These are phyloP conservation scores for Ranitomeya variabilis DNA, from an alignment of 2,113 vertebrate genomes.

Conservation along the genomic window DNA sequence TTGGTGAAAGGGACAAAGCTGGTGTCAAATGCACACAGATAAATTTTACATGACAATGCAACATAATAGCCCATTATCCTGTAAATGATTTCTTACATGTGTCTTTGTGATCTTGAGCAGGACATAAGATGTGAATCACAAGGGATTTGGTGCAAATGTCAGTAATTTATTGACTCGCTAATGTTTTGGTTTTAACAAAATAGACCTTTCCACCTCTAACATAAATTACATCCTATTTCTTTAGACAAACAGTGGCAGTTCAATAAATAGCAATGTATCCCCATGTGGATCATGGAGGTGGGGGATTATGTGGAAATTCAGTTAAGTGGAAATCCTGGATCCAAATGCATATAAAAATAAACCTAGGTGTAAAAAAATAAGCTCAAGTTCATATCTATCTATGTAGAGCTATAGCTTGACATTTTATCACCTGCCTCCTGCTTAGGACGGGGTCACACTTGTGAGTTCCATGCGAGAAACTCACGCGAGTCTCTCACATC, in stretches of 20 bases:
- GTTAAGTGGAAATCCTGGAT: background rate
- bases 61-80: constrained; percentile 4
- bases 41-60: constrained; percentile 13
- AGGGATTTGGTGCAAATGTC: background rate
- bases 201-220: background rate
- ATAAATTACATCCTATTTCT: constrained; percentile 18
- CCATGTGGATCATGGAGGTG: background rate
- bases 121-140: background rate
- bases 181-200: constrained; percentile 10
- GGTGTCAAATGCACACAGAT: background rate
- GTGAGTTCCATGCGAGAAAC: too few species aligned
- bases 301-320: background rate
- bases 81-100: background rate
- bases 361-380: too few species aligned
- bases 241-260: constrained; percentile 2
- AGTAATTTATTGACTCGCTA: constrained; percentile 12
- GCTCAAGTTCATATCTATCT: too few species aligned
- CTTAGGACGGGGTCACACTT: too few species aligned
- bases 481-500: too few species aligned
- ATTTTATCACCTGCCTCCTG: too few species aligned
- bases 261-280: background rate
- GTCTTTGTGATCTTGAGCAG: background rate
- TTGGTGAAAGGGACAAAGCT: background rate
- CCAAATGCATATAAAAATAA: too few species aligned
- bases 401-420: too few species aligned